Conservation (phyloP, 2,113 vertebrate genomes). For the Colistium nudipinnis region DNA sequence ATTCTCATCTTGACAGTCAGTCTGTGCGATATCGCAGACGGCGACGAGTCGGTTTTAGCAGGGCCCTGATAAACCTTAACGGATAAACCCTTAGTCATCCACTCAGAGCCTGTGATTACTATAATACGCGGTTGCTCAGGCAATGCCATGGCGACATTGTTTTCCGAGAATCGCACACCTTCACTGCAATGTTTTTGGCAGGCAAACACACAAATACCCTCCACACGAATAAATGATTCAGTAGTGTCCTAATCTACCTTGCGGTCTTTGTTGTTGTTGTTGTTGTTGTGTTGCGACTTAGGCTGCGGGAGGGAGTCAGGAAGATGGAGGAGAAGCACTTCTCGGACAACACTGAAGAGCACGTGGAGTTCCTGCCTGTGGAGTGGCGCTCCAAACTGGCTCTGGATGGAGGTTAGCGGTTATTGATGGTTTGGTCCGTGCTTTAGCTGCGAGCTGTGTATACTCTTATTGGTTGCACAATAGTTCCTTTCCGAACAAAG, state of each 20-base stretch:
- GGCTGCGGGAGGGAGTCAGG: conserved; percentile 94
- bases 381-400: conserved; percentile 96
- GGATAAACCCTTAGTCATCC: neutral
- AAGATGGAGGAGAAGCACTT: conserved; percentile 98
- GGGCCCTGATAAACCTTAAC: no score
- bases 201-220: neutral
- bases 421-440: neutral
- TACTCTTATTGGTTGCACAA: neutral
- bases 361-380: conserved; percentile 96
- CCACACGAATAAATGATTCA: neutral
- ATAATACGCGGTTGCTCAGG: neutral
- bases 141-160: neutral
- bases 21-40: conserved; percentile 6
- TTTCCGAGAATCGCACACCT: conserved; percentile 8
- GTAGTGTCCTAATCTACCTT: neutral
- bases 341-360: conserved; percentile 87
- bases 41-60: neutral
- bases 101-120: neutral
- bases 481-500: no score
- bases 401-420: conserved; percentile 89
- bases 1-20: conserved; percentile 15
- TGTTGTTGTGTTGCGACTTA: conserved; percentile 59
- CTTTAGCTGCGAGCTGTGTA: neutral
- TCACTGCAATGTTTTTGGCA: neutral
- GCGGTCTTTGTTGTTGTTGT: neutral